phyloP scores from a whole-genome alignment of 2,113 vertebrate species.

The Malurus alboscapulatus region DNA sequence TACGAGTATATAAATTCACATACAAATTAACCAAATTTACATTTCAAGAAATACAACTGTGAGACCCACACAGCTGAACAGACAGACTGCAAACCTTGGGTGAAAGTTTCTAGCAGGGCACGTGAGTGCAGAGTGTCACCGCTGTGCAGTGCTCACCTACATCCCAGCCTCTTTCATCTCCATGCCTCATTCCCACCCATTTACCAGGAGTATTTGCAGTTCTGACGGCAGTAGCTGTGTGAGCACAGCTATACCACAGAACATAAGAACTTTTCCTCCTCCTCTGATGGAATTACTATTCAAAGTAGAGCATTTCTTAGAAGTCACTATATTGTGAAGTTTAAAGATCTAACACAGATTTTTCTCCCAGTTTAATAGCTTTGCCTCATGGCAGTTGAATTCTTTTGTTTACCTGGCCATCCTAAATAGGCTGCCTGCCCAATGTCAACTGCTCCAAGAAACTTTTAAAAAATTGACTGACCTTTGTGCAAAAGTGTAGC shows the following conservation, averaged over 20 bases:
- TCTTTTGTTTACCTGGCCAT: neutral
- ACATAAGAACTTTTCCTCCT: neutral
- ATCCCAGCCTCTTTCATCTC: neutral
- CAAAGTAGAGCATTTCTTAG: neutral
- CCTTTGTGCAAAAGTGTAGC: neutral
- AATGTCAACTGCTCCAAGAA: neutral
- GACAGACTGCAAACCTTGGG: neutral
- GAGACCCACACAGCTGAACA: fast-evolving
- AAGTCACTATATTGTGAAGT: neutral
- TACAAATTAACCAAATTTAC: neutral
- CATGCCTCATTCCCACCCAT: neutral
- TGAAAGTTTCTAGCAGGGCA: neutral
- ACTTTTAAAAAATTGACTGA: neutral
- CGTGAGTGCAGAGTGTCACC: fast-evolving
- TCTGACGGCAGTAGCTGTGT: neutral
- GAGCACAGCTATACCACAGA: neutral
- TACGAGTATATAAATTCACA: neutral
- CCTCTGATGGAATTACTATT: neutral
- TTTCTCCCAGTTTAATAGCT: neutral
- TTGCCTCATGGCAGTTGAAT: neutral
- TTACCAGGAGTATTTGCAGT: neutral
- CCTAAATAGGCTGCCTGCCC: neutral
- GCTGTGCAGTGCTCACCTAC: neutral
- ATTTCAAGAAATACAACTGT: neutral
- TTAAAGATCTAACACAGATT: neutral